Base-by-base conservation (phyloP, 2,888 invertebrate species). In the Agonopterix heracliana region DNA sequence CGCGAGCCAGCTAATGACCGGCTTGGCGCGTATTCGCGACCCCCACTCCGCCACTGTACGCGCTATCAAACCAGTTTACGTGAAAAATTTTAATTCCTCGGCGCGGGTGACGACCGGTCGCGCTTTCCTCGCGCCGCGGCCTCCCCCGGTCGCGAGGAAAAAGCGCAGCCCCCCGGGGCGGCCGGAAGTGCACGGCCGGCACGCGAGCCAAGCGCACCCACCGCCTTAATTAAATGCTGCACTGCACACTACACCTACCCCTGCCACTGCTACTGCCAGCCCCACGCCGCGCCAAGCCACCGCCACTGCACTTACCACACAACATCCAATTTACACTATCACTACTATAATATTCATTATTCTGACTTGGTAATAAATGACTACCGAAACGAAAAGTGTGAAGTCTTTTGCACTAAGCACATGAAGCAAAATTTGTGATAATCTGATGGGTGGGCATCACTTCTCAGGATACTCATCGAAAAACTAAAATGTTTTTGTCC, bases 61-160 rank as follows among this genome's bases (percentile, higher is more conserved):
- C 75, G 84, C 81, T 87, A 87, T 88, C 83, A 85, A 88, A 88
- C 88, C 85, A 81, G 87, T 86, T 86, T 85, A 85, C 81, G 80
- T 87, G 86, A 87, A 87, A 87, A 87, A 78, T 77, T 83, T 83
- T 83, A 83, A 85, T 84, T 81, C 78, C 79, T 73, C 64, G 64
- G 72, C 68, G 75, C 81, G 82, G 78, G 81, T 86, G 83, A 81
- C 82, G 85, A 84, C 82, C 83, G 81, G 72, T 71, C 82, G 81
- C 82, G 80, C 81, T 85, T 86, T 85, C 85, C 82, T 78, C 74
- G 69, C 72, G 60, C 67, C 64, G 54, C 65, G 61, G 62, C 61
- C 72, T 78, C 75, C 80, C 78, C 71, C 72, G 60, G 54, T 38
- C 45, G 60, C 69, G 69, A 75, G 81, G 82, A 79, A 84, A 84